Conservation (phyloP, 1,140 invertebrate species). For the Tetramorium parvispinum region DNA sequence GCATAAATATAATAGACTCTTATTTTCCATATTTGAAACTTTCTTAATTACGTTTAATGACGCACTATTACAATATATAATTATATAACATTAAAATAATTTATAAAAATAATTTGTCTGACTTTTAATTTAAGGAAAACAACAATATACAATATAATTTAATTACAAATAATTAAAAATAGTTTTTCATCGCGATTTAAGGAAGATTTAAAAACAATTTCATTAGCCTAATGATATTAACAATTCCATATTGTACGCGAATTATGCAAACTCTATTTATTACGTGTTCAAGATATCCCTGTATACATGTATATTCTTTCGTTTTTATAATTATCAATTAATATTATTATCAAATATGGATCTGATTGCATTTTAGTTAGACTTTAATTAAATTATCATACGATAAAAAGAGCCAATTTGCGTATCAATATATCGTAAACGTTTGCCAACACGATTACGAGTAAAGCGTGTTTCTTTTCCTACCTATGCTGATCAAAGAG, state of each 20-base stretch:
- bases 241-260: not conserved
- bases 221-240: not conserved
- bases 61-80: not conserved
- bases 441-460: not conserved
- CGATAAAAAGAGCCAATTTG: not conserved
- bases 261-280: not conserved
- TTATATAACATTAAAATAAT: not conserved
- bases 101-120: not conserved
- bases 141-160: not conserved
- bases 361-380: not conserved
- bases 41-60: not conserved
- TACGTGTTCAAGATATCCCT: not conserved
- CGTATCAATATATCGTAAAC: not conserved
- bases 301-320: not conserved
- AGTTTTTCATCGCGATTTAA: not conserved
- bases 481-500: not conserved
- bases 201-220: not conserved
- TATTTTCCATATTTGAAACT: not conserved
- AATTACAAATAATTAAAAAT: not conserved
- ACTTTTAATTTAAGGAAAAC: not conserved
- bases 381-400: not conserved
- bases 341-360: not conserved
- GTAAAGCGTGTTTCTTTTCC: not conserved
- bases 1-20: not conserved
- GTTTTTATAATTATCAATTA: slow-evolving; percentile 13